A percentile compares a stretch with the other conserved stretches of the same genome.
Evolutionary conservation across 2,888 invertebrate species (phyloP).

Genomic region (Periphyllus acericola): DNA sequence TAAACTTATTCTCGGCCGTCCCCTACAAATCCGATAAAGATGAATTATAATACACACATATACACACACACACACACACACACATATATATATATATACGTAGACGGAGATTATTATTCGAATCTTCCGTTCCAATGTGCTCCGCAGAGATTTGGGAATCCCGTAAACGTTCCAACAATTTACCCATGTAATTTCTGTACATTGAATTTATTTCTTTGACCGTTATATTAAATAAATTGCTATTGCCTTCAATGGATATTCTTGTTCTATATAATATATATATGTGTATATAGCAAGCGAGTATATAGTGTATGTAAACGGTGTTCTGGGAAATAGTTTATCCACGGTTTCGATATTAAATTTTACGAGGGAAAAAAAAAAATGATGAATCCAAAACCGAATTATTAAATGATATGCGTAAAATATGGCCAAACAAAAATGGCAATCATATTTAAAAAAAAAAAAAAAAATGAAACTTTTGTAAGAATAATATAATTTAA

Average conservation of each 20-base stretch:
- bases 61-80: not conserved
- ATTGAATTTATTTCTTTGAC: not conserved
- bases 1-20: conserved; percentile 21
- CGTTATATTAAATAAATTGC: not conserved
- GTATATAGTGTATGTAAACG: too few relatives aligned
- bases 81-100: not conserved
- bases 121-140: not conserved
- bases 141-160: not conserved
- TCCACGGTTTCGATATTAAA: too few relatives aligned
- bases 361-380: not conserved
- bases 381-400: not conserved
- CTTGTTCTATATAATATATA: not conserved
- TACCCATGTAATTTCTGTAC: not conserved
- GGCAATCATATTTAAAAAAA: not conserved
- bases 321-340: too few relatives aligned
- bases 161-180: not conserved
- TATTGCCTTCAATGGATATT: not conserved
- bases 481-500: not conserved
- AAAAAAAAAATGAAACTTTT: not conserved
- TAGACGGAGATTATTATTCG: not conserved
- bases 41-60: not conserved
- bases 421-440: not conserved
- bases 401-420: not conserved
- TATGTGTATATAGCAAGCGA: too few relatives aligned
- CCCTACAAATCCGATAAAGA: conserved; percentile 39